These are phyloP conservation scores for Megastigmus dorsalis DNA, from an alignment of 2,888 invertebrate species.

Conservation along the genomic window DNA sequence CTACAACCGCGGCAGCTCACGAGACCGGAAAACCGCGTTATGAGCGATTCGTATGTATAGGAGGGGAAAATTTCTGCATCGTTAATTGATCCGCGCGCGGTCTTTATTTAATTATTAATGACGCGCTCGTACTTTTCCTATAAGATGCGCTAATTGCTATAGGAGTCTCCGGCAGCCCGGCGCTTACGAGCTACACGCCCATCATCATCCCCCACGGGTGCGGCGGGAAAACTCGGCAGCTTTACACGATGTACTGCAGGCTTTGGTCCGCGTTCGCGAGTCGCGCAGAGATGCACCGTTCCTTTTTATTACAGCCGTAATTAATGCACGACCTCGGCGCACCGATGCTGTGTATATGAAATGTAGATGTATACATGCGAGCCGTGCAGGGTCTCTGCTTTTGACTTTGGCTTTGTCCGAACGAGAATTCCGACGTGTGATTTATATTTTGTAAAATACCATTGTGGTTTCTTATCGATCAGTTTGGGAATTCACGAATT, in stretches of 20 bases:
- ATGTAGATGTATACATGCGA: too few relatives aligned
- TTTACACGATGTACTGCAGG: background rate
- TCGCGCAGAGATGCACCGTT: conserved; percentile 30
- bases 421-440: too few relatives aligned
- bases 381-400: too few relatives aligned
- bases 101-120: conserved; percentile 60
- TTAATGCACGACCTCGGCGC: conserved; percentile 16
- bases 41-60: background rate
- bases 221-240: too few relatives aligned
- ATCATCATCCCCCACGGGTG: background rate
- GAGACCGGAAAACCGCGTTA: conserved; percentile 36
- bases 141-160: conserved; percentile 56
- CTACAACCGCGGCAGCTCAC: background rate
- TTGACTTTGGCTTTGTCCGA: too few relatives aligned
- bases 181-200: background rate
- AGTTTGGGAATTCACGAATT: too few relatives aligned
- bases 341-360: too few relatives aligned
- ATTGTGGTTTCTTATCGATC: too few relatives aligned
- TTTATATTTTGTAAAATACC: too few relatives aligned
- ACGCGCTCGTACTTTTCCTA: conserved; percentile 49
- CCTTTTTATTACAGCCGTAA: conserved; percentile 47
- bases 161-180: background rate
- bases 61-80: conserved; percentile 37
- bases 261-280: background rate
- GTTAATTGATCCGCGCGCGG: conserved; percentile 42